Evolutionary conservation across 2,797 vertebrate genomes (phyloP).

Genomic region (Carapus acus): DNA sequence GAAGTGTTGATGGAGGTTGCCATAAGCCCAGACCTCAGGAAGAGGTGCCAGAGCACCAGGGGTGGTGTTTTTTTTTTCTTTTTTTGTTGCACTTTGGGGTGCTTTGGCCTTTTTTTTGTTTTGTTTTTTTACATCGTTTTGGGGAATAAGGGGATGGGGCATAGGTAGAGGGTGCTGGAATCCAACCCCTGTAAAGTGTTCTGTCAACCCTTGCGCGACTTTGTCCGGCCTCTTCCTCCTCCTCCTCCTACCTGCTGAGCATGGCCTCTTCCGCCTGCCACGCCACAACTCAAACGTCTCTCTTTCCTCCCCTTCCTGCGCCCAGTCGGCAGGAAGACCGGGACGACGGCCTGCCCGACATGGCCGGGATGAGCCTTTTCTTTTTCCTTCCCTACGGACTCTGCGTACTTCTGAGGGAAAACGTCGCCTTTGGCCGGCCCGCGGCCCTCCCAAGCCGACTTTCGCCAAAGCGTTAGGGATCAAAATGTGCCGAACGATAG

Average conservation of each 20-base stretch:
- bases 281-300: slow-evolving; percentile 46
- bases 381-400: neutral
- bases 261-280: slow-evolving; percentile 62
- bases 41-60: slow-evolving; percentile 51
- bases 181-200: slow-evolving; percentile 46
- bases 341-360: slow-evolving; percentile 26
- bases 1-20: slow-evolving; percentile 72
- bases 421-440: slow-evolving; percentile 41
- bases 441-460: slow-evolving; percentile 29
- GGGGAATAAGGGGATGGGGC: slow-evolving; percentile 36
- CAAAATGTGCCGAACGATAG: slow-evolving; percentile 6
- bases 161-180: slow-evolving; percentile 25
- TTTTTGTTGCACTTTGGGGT: no score
- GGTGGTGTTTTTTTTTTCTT: slow-evolving; percentile 30
- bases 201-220: slow-evolving; percentile 50
- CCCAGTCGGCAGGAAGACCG: slow-evolving; percentile 28
- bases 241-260: slow-evolving; percentile 52
- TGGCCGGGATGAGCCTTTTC: slow-evolving; percentile 41
- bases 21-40: slow-evolving; percentile 46
- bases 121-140: no score
- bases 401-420: slow-evolving; percentile 43
- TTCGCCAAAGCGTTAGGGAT: slow-evolving; percentile 17
- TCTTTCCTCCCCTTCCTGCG: slow-evolving; percentile 30
- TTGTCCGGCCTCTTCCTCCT: slow-evolving; percentile 44
- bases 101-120: no score